Conservation (phyloP, 1,140 invertebrate species). For the Eulimnadia texana region DNA sequence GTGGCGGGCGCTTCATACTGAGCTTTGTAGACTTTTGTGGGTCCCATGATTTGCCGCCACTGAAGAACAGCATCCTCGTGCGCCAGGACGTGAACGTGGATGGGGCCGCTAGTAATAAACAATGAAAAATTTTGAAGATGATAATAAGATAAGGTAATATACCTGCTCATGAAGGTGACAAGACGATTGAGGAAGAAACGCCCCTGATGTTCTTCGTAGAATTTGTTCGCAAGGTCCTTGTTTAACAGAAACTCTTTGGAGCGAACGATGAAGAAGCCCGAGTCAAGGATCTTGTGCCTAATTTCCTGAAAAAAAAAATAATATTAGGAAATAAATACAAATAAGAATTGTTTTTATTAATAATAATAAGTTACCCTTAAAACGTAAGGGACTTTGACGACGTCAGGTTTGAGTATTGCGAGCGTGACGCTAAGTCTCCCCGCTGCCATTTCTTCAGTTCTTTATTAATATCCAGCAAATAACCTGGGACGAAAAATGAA, state of each 20-base stretch:
- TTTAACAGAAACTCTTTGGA: conserved; percentile 47
- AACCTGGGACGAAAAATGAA: conserved; percentile 1
- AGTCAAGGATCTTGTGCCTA: conserved; percentile 45
- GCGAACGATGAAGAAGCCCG: conserved; percentile 58
- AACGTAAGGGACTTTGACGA: conserved; percentile 5
- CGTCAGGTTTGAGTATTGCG: conserved; percentile 16
- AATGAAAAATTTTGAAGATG: background rate
- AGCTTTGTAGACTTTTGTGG: conserved; percentile 68
- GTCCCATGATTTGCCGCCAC: conserved; percentile 73
- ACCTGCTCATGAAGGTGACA: conserved; percentile 72
- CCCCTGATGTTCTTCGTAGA: conserved; percentile 67
- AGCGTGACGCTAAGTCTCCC: conserved; percentile 1
- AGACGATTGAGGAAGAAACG: conserved; percentile 81
- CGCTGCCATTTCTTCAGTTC: background rate
- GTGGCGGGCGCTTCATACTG: conserved; percentile 58
- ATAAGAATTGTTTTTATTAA: too few species aligned
- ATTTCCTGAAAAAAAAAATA: conserved; percentile 36
- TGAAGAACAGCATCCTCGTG: conserved; percentile 53
- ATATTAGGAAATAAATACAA: background rate
- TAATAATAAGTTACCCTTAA: conserved; percentile 16
- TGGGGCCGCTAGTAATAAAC: conserved; percentile 52
- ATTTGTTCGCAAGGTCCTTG: conserved; percentile 46
- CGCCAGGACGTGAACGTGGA: conserved; percentile 59
- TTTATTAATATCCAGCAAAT: background rate
- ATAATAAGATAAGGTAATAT: conserved; percentile 17